These are phyloP conservation scores for Caloenas nicobarica DNA, from an alignment of 2,113 vertebrate species.

Conservation along the genomic window DNA sequence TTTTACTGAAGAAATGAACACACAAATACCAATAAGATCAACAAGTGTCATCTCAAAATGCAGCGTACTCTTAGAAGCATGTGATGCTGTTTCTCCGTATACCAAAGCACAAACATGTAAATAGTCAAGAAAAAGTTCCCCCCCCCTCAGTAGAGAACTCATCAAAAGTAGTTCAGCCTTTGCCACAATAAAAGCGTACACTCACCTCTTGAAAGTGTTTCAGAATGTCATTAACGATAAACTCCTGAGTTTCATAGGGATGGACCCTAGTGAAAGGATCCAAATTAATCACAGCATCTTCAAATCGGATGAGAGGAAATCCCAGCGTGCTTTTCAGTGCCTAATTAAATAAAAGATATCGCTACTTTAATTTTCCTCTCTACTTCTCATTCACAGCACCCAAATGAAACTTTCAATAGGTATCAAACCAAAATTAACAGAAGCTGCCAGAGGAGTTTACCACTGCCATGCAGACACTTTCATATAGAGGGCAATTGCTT, in stretches of 20 bases:
- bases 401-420: neutral
- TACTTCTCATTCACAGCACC: neutral
- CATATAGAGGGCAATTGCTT: neutral
- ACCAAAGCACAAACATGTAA: neutral
- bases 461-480: neutral
- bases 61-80: neutral
- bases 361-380: neutral
- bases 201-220: conserved; percentile 97
- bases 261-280: conserved; percentile 95
- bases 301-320: conserved; percentile 92
- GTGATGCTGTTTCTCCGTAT: neutral
- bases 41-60: neutral
- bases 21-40: neutral
- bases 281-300: conserved; percentile 94
- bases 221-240: conserved; percentile 93
- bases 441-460: neutral
- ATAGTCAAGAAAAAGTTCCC: neutral
- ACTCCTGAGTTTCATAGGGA: conserved; percentile 95
- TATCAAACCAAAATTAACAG: neutral
- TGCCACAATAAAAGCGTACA: neutral
- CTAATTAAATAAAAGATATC: conserved; percentile 67
- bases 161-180: neutral
- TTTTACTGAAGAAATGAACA: neutral
- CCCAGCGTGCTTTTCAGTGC: conserved; percentile 91
- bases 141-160: neutral